Evolutionary conservation across 2,888 invertebrate genomes (phyloP).

Genomic region (Callyntrura sp.): DNA sequence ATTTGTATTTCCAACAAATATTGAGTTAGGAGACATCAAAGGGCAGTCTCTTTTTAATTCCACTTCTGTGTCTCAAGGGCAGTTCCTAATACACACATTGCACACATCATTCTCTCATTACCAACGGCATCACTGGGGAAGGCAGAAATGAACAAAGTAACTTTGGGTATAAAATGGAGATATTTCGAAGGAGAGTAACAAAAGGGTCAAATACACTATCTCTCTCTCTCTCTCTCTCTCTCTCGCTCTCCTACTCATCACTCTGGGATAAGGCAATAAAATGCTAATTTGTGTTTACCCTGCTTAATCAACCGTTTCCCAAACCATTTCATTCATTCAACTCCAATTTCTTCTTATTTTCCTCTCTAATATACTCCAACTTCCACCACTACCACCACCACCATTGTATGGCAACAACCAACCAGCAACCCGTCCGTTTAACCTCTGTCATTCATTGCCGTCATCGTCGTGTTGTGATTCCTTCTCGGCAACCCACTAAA

Average conservation of each 20-base stretch:
- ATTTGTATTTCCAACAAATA: constrained; percentile 80
- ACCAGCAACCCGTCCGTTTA: too few relatives aligned
- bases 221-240: too few relatives aligned
- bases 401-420: too few relatives aligned
- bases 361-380: constrained; percentile 45
- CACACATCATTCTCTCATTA: constrained; percentile 47
- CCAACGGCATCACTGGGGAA: constrained; percentile 6
- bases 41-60: constrained; percentile 87
- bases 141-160: too few relatives aligned
- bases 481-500: too few relatives aligned
- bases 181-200: neutral
- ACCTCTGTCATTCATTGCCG: too few relatives aligned
- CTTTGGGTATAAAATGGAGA: too few relatives aligned
- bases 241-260: constrained; percentile 59
- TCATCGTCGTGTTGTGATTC: too few relatives aligned
- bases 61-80: constrained; percentile 87
- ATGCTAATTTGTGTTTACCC: constrained; percentile 90
- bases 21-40: constrained; percentile 86
- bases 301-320: constrained; percentile 87
- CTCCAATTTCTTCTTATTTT: constrained; percentile 70
- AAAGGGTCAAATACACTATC: constrained; percentile 70
- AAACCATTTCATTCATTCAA: constrained; percentile 82
- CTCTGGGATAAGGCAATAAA: constrained; percentile 87
- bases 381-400: neutral
- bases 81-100: constrained; percentile 82